phyloP scores from a whole-genome alignment of 2,888 invertebrate species.

The Drosophila flavopinicola region DNA sequence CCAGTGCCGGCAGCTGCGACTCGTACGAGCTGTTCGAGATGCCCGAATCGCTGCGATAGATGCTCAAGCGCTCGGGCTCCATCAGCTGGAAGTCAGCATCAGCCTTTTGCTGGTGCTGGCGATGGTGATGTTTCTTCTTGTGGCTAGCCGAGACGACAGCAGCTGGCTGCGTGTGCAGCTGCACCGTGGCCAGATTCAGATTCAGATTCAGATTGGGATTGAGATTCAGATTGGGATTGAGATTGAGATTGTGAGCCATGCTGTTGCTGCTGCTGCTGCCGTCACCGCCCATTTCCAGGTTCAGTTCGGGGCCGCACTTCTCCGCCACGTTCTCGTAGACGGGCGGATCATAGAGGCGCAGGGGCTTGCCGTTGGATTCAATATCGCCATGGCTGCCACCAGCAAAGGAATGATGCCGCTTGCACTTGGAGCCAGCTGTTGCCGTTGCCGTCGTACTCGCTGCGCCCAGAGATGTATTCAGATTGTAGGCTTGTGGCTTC shows the following conservation, averaged over 20 bases:
- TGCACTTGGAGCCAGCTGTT: slow-evolving; percentile 74
- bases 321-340: slow-evolving; percentile 88
- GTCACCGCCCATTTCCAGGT: slow-evolving; percentile 58
- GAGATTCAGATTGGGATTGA: slow-evolving; percentile 26
- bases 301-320: slow-evolving; percentile 82
- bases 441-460: slow-evolving; percentile 47
- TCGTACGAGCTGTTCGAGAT: slow-evolving; percentile 86
- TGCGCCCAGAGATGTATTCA: slow-evolving; percentile 53
- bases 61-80: slow-evolving; percentile 83
- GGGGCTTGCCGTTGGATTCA: slow-evolving; percentile 72
- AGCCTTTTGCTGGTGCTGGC: slow-evolving; percentile 81
- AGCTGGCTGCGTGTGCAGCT: slow-evolving; percentile 71
- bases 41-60: slow-evolving; percentile 84
- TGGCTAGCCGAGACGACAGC: slow-evolving; percentile 66
- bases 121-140: slow-evolving; percentile 82
- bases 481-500: slow-evolving; percentile 45
- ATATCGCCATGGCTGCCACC: slow-evolving; percentile 83
- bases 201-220: slow-evolving; percentile 24
- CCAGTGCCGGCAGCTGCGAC: slow-evolving; percentile 73
- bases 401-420: slow-evolving; percentile 84
- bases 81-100: slow-evolving; percentile 78
- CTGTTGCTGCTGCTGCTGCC: slow-evolving; percentile 57
- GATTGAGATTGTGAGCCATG: slow-evolving; percentile 12
- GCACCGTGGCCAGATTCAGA: slow-evolving; percentile 65
- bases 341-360: slow-evolving; percentile 83